Conservation (phyloP, 2,797 vertebrate genomes). For the Rhabdomys pumilio region DNA sequence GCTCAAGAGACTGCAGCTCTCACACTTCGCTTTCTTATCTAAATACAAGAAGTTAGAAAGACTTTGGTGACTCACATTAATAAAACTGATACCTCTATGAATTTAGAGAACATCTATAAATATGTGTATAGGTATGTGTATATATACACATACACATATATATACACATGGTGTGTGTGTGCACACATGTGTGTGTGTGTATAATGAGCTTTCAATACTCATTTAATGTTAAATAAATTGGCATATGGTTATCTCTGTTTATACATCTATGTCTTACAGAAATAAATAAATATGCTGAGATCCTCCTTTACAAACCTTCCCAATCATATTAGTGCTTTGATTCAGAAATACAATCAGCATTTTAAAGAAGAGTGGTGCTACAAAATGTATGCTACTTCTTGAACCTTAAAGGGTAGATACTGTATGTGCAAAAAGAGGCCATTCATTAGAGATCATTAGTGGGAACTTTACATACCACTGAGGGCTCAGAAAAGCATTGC, state of each 20-base stretch:
- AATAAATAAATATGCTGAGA: slow-evolving; percentile 50
- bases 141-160: too few relatives aligned
- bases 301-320: slow-evolving; percentile 60
- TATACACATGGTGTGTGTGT: too few relatives aligned
- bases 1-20: slow-evolving; percentile 87
- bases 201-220: slow-evolving; percentile 42
- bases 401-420: slow-evolving; percentile 87
- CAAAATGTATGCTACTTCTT: slow-evolving; percentile 87
- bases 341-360: slow-evolving; percentile 84
- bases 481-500: slow-evolving; percentile 85
- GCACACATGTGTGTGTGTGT: neutral
- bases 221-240: slow-evolving; percentile 71
- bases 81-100: slow-evolving; percentile 77
- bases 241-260: neutral
- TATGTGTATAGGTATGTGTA: neutral
- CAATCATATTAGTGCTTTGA: slow-evolving; percentile 70
- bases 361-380: slow-evolving; percentile 82
- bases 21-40: slow-evolving; percentile 86
- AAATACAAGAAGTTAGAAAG: slow-evolving; percentile 85
- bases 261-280: slow-evolving; percentile 24
- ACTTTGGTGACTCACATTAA: slow-evolving; percentile 81
- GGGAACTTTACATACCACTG: slow-evolving; percentile 84
- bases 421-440: slow-evolving; percentile 87
- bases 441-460: slow-evolving; percentile 89
- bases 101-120: slow-evolving; percentile 75